Percentiles rank a stretch among this genome's conserved stretches.
These are phyloP conservation scores for Bombycilla garrulus DNA, from an alignment of 2,113 vertebrate species.

Conservation along the genomic window DNA sequence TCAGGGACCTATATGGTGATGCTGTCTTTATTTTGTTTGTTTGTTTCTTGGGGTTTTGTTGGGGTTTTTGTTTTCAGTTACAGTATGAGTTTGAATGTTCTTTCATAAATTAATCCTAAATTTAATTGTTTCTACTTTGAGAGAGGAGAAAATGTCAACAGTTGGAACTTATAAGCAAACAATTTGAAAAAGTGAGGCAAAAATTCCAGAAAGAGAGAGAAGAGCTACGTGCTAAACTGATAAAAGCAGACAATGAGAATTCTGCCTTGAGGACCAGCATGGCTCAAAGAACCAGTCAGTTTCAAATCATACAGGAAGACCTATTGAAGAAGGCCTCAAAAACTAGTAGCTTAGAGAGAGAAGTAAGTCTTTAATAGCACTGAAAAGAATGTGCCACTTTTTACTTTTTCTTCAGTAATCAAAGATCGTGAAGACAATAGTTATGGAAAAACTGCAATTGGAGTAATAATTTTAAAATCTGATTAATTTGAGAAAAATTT, in stretches of 20 bases:
- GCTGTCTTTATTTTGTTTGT: background rate
- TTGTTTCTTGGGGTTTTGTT: background rate
- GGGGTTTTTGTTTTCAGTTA: background rate
- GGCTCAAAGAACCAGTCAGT: slow-evolving; percentile 87
- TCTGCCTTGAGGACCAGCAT: slow-evolving; percentile 85
- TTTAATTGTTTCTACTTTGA: slow-evolving; percentile 41
- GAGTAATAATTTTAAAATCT: background rate
- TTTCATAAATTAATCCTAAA: background rate
- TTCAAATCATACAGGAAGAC: slow-evolving; percentile 88
- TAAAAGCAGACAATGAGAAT: slow-evolving; percentile 82
- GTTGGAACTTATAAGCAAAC: slow-evolving; percentile 75
- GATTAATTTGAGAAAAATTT: background rate
- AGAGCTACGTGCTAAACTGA: slow-evolving; percentile 78
- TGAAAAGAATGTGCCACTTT: background rate
- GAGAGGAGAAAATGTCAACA: slow-evolving; percentile 77
- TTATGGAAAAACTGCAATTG: background rate
- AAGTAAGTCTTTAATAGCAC: slow-evolving; percentile 74
- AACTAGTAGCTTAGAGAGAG: slow-evolving; percentile 79
- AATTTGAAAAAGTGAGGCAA: slow-evolving; percentile 78
- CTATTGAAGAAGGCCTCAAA: slow-evolving; percentile 85
- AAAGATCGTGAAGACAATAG: background rate
- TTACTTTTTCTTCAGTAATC: background rate
- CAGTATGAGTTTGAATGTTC: background rate
- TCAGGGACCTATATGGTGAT: background rate
- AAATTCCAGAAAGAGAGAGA: slow-evolving; percentile 76